Percentiles rank a stretch among this genome's conserved stretches.
These are phyloP conservation scores for Cotesia chilonis DNA, from an alignment of 1,140 invertebrate species.

Conservation along the genomic window DNA sequence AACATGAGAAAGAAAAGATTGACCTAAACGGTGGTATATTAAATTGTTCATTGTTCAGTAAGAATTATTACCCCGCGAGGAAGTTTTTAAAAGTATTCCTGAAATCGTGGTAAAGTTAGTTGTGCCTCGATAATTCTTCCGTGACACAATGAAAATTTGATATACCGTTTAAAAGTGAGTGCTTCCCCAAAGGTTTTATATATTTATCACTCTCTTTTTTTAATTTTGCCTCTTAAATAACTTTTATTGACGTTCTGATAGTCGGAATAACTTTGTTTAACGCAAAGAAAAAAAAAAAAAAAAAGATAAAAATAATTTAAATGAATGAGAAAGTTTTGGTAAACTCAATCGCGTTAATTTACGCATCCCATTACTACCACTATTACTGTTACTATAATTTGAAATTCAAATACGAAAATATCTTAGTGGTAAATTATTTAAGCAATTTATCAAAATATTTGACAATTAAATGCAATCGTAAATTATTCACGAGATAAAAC, in stretches of 20 bases:
- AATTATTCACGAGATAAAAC: too few relatives aligned
- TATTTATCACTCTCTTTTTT: not conserved
- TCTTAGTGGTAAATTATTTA: too few relatives aligned
- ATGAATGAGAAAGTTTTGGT: not conserved
- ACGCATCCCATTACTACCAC: too few relatives aligned
- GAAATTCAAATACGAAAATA: too few relatives aligned
- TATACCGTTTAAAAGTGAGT: conserved; percentile 33
- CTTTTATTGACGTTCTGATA: conserved; percentile 9
- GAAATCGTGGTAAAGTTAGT: conserved; percentile 11
- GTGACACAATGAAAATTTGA: conserved; percentile 37
- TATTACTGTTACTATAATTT: too few relatives aligned
- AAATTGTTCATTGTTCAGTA: conserved; percentile 35
- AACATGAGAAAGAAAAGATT: conserved; percentile 6
- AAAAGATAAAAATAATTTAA: too few relatives aligned
- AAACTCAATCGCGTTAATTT: too few relatives aligned
- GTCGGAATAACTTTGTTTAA: not conserved
- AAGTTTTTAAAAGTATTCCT: conserved; percentile 27
- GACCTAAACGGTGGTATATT: conserved; percentile 25
- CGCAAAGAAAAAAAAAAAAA: not conserved
- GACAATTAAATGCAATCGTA: too few relatives aligned
- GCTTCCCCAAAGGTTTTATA: not conserved
- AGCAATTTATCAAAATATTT: too few relatives aligned
- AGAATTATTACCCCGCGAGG: conserved; percentile 31
- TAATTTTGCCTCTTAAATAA: conserved; percentile 15
- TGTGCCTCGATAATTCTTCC: conserved; percentile 29